These are phyloP conservation scores for Aplochiton taeniatus DNA, from an alignment of 2,797 vertebrate species.

Conservation along the genomic window DNA sequence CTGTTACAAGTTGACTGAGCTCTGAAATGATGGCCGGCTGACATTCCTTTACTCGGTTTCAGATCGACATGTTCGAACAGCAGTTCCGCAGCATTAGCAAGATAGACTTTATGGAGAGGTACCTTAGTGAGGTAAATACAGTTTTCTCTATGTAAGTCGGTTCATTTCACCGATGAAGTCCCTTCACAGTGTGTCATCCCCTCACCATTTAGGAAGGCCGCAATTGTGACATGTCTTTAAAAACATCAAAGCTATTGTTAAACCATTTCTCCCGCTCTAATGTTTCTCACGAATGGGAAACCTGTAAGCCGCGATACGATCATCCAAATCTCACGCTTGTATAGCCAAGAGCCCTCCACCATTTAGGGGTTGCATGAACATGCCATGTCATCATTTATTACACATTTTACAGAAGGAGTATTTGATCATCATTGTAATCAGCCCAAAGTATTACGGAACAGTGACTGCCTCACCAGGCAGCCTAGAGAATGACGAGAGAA, in stretches of 20 bases:
- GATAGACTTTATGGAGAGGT: constrained; percentile 85
- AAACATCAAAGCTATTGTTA: neutral
- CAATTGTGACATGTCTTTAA: neutral
- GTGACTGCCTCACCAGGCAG: constrained; percentile 66
- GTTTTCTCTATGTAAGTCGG: neutral
- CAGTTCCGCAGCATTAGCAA: constrained; percentile 83
- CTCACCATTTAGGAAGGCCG: too few relatives aligned
- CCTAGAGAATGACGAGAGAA: constrained; percentile 77
- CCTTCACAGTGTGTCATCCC: too few relatives aligned
- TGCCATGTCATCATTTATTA: neutral
- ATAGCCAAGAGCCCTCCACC: neutral
- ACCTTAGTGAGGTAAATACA: constrained; percentile 76
- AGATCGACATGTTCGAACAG: constrained; percentile 85
- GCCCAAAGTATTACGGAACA: constrained; percentile 80
- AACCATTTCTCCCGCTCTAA: neutral
- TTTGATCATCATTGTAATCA: constrained; percentile 84
- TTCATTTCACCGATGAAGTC: too few relatives aligned
- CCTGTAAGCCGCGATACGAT: neutral
- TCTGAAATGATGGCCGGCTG: neutral
- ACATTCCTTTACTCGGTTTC: constrained; percentile 28
- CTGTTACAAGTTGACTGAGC: neutral
- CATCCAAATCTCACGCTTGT: too few relatives aligned
- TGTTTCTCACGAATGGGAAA: neutral
- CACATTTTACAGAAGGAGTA: constrained; percentile 74
- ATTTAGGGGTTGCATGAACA: neutral